A percentile compares a stretch with the other conserved stretches of the same genome.
Evolutionary conservation across 1,140 invertebrate species (phyloP).

Genomic region (Aphis gossypii): DNA sequence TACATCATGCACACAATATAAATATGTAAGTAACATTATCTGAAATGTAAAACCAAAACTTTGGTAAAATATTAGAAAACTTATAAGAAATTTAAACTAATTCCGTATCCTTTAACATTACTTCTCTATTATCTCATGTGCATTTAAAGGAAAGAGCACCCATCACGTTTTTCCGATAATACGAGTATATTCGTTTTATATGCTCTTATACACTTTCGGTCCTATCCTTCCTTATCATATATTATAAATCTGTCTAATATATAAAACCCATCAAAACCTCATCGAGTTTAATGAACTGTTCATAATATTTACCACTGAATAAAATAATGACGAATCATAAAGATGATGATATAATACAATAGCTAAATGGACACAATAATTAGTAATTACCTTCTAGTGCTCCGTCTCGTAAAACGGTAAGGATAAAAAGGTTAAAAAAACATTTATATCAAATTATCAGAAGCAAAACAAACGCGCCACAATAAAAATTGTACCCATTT

Average conservation of each 20-base stretch:
- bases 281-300: not conserved
- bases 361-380: not conserved
- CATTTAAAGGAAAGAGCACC: not conserved
- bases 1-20: not conserved
- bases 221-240: not conserved
- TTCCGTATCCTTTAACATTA: not conserved
- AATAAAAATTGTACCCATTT: not conserved
- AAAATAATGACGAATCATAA: not conserved
- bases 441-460: not conserved
- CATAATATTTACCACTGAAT: not conserved
- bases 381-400: not conserved
- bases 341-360: not conserved
- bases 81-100: not conserved
- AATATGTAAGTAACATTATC: not conserved
- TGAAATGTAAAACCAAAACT: not conserved
- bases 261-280: not conserved
- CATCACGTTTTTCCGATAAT: not conserved
- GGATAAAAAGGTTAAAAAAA: not conserved
- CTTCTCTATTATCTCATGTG: not conserved
- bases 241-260: not conserved
- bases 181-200: not conserved
- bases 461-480: not conserved
- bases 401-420: not conserved
- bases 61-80: not conserved
- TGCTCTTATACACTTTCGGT: not conserved